Percentiles rank a stretch among this genome's conserved stretches.
phyloP scores from a whole-genome alignment of 2,888 invertebrate species.

The Archips xylosteana region DNA sequence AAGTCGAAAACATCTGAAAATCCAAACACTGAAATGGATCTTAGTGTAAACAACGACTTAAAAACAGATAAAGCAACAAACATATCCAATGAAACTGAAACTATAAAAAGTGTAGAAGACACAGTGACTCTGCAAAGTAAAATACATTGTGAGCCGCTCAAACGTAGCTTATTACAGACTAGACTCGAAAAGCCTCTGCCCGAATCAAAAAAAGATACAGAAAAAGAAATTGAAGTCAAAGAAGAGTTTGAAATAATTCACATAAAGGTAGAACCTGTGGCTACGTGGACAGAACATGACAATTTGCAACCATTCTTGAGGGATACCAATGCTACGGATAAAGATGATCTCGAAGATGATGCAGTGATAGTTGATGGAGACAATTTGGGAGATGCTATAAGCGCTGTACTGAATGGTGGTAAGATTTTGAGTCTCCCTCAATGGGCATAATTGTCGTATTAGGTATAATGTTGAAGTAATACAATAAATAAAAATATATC shows the following conservation, averaged over 20 bases:
- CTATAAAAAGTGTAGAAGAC: background rate
- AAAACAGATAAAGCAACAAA: slow-evolving; percentile 28
- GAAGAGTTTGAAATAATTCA: slow-evolving; percentile 42
- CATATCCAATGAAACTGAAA: background rate
- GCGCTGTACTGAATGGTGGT: slow-evolving; percentile 60
- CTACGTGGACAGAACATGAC: slow-evolving; percentile 55
- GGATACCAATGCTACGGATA: slow-evolving; percentile 60
- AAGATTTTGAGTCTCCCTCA: too few species aligned
- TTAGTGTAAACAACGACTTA: slow-evolving; percentile 1
- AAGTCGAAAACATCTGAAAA: background rate
- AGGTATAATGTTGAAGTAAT: too few species aligned
- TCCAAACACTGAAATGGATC: background rate
- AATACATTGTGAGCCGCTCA: slow-evolving; percentile 20
- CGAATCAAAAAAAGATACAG: slow-evolving; percentile 36
- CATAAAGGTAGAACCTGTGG: slow-evolving; percentile 58
- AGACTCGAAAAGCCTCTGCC: background rate
- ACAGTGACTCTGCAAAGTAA: slow-evolving; percentile 2
- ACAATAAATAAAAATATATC: too few species aligned
- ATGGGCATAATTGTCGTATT: too few species aligned
- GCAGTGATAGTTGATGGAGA: slow-evolving; percentile 56
- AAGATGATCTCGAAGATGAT: slow-evolving; percentile 50
- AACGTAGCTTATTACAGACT: slow-evolving; percentile 4
- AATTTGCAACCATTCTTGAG: slow-evolving; percentile 60
- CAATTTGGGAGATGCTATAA: slow-evolving; percentile 61
- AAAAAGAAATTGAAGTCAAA: slow-evolving; percentile 9